These are phyloP conservation scores for Romanogobio albipinnatus DNA, from an alignment of 2,113 vertebrate genomes.

Conservation along the genomic window DNA sequence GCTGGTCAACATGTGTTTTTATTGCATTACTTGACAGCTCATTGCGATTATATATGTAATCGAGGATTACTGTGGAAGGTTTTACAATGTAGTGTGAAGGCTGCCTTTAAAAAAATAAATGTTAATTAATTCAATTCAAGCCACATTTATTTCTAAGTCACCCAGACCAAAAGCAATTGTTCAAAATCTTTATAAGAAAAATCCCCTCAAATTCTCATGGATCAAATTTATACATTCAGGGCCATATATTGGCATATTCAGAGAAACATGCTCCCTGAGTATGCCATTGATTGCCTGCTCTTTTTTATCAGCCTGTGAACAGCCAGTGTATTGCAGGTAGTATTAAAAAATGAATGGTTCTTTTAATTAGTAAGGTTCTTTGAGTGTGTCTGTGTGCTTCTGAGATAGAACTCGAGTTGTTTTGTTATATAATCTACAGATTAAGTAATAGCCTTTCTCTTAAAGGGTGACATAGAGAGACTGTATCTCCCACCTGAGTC, in stretches of 20 bases:
- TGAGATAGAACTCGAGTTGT: slow-evolving; percentile 13
- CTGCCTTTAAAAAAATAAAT: background rate
- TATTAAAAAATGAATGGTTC: background rate
- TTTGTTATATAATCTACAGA: slow-evolving; percentile 1
- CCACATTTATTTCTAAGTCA: background rate
- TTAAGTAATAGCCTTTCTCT: slow-evolving; percentile 24
- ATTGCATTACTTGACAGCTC: background rate
- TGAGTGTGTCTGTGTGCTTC: background rate
- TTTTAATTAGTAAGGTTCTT: slow-evolving; percentile 4
- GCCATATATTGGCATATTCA: background rate
- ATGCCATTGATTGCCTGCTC: background rate
- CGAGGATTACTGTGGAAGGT: background rate
- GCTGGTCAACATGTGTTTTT: background rate
- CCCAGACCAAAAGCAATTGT: background rate
- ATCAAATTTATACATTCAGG: background rate
- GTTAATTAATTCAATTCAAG: background rate
- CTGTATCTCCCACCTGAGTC: background rate
- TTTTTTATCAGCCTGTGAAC: background rate
- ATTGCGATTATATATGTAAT: background rate
- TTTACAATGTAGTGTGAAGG: background rate
- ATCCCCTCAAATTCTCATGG: background rate
- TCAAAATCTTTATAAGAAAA: background rate
- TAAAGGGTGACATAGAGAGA: slow-evolving; percentile 13
- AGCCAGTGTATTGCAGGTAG: background rate
- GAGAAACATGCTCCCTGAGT: background rate